phyloP scores from a whole-genome alignment of 2,113 vertebrate species.

The Plotosus lineatus region DNA sequence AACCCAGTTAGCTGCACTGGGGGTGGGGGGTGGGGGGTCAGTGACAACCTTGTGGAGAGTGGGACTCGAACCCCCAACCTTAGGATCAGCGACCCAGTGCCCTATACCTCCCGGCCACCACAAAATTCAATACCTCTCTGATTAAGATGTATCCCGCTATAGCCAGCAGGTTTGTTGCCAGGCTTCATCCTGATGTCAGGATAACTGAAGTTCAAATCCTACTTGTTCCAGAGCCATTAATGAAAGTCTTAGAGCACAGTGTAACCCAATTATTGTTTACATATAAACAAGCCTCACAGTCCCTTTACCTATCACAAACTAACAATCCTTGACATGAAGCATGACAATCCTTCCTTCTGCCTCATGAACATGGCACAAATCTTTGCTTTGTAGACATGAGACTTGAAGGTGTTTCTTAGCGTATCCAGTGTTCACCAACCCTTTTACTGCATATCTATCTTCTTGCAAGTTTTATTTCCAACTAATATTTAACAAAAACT shows the following conservation, averaged over 20 bases:
- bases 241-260: not conserved
- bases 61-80: no score
- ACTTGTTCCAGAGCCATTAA: not conserved
- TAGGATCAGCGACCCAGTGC: no score
- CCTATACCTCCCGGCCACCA: no score
- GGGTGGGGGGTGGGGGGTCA: no score
- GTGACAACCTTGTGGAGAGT: no score
- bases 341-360: not conserved
- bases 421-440: no score
- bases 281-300: not conserved
- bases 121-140: not conserved
- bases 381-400: not conserved
- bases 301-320: not conserved
- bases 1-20: no score
- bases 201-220: not conserved
- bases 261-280: not conserved
- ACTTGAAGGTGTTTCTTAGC: no score
- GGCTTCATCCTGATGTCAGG: not conserved
- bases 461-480: no score
- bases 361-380: not conserved
- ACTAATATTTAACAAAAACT: no score
- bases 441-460: no score
- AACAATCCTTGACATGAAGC: not conserved
- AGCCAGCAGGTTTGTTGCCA: conserved; percentile 21
- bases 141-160: not conserved